Evolutionary conservation across 2,888 invertebrate species (phyloP).

Genomic region (Toxonevra muliebris): DNA sequence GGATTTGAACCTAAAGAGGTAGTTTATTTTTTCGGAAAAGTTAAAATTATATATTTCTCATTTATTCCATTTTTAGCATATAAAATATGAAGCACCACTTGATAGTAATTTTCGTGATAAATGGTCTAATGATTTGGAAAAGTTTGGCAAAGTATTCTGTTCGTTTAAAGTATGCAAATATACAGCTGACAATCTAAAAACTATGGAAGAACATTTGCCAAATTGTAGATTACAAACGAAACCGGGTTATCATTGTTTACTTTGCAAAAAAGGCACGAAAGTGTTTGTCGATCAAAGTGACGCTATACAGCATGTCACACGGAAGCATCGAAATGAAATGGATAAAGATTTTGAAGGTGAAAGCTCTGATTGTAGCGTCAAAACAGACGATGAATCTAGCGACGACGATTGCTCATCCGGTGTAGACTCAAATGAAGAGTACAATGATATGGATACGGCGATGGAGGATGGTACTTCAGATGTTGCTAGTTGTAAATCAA

Average conservation of each 20-base stretch:
- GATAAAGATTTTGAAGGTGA: conserved; percentile 44
- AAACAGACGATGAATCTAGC: conserved; percentile 43
- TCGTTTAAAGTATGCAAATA: conserved; percentile 56
- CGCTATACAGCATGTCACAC: conserved; percentile 38
- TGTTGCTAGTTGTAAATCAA: background rate
- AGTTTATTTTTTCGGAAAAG: conserved; percentile 8
- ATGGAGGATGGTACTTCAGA: background rate
- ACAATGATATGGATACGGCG: background rate
- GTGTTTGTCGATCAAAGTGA: conserved; percentile 31
- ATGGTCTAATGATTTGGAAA: conserved; percentile 46
- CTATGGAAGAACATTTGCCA: conserved; percentile 52
- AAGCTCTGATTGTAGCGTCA: conserved; percentile 49
- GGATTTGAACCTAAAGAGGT: conserved; percentile 31
- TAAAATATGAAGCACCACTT: conserved; percentile 21
- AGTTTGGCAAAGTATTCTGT: conserved; percentile 53
- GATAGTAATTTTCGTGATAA: conserved; percentile 16
- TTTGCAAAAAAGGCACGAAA: conserved; percentile 39
- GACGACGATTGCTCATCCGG: conserved; percentile 48
- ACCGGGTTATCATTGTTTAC: conserved; percentile 50
- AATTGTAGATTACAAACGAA: conserved; percentile 51
- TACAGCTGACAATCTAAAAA: conserved; percentile 46
- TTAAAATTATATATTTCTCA: too few relatives aligned
- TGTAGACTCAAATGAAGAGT: conserved; percentile 43
- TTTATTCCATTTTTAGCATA: conserved; percentile 18
- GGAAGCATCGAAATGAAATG: conserved; percentile 37